Evolutionary conservation across 64 coral and sea anemone genomes (phyloP), one percentile per base, ranked within the genome.

Genomic region (Pocillopora verrucosa): DNA sequence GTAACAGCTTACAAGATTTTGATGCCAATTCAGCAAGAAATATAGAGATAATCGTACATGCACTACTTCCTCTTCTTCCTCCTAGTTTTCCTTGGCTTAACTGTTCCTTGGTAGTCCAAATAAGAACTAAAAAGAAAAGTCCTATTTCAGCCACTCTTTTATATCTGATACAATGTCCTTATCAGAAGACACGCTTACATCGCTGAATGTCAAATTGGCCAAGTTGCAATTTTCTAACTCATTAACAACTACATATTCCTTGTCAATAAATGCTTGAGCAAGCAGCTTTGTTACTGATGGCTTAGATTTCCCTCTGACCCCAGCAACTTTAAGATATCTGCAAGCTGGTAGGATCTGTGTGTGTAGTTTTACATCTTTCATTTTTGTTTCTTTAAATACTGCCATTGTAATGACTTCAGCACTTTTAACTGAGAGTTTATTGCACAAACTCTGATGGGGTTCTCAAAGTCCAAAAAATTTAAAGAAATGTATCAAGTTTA

Each of bases 261-360:
- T 85, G 35, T 67, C 20, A 68, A 85, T 85, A 65, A 85, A 25
- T 14, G 61, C 63, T 45, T 85, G 36, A 69, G 62, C 62, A 69
- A 85, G 82, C 0, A 85, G n/a, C 37, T 65, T 85, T 69, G 82
- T 65, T 5, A 85, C 62, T 38, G 25, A 38, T 70, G 61, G 82
- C 68, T 85, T 85, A 16, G 82, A 24, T 41, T 85, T 85, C 70
- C 82, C 82, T 72, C 82, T 36, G 16, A 72, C 35, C 15, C 82
- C 35, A 22, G 82, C 11, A n/a, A 85, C 82, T 85, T 85, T 85
- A 2, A 72, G 68, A 56, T 25, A 85, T 67, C 63, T 34, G 26
- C 82, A 85, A 22, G 63, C 62, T 13, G 82, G 82, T 41, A 72
- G 16, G 15, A 85, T 72, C 19, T 85, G 82, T 15, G 22, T 56